Percentiles rank a stretch among this genome's conserved stretches.
Conservation (phyloP, 1,140 invertebrate species). For the Drosophila azteca region DNA sequence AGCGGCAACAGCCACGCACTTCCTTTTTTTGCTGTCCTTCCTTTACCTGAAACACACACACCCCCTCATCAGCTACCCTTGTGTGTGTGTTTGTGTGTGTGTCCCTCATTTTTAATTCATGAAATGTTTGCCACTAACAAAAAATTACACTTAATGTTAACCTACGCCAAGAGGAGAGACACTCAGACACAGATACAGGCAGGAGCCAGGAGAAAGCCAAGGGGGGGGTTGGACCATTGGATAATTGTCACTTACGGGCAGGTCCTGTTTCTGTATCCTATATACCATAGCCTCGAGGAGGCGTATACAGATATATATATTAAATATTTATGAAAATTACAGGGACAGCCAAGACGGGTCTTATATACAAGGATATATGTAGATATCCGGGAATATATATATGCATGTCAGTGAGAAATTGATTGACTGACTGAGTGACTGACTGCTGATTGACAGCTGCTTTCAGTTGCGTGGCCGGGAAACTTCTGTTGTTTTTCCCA, state of each 20-base stretch:
- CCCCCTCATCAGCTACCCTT: not conserved
- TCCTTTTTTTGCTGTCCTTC: conserved; percentile 19
- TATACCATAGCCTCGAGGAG: conserved; percentile 2
- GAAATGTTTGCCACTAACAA: conserved; percentile 65
- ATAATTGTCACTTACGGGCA: conserved; percentile 60
- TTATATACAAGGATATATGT: conserved; percentile 24
- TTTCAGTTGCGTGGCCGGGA: not conserved
- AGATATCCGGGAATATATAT: conserved; percentile 19
- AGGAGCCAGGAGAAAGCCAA: not conserved
- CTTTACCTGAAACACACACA: not conserved
- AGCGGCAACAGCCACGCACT: conserved; percentile 44
- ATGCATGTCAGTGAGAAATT: conserved; percentile 36
- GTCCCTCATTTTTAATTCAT: conserved; percentile 57
- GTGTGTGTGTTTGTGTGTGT: conserved; percentile 3
- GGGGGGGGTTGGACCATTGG: conserved; percentile 12
- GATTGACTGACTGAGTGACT: conserved; percentile 53
- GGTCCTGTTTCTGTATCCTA: conserved; percentile 36
- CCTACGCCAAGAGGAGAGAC: conserved; percentile 10
- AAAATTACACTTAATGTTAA: conserved; percentile 63
- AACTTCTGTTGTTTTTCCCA: conserved; percentile 14
- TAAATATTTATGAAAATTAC: conserved; percentile 61
- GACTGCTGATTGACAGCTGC: conserved; percentile 56
- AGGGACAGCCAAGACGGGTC: conserved; percentile 8
- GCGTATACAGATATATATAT: conserved; percentile 12
- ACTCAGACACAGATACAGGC: not conserved